Percentiles rank a stretch among this genome's conserved stretches.
These are phyloP conservation scores for Semaprochilodus insignis DNA, from an alignment of 2,797 vertebrate species.

Conservation along the genomic window DNA sequence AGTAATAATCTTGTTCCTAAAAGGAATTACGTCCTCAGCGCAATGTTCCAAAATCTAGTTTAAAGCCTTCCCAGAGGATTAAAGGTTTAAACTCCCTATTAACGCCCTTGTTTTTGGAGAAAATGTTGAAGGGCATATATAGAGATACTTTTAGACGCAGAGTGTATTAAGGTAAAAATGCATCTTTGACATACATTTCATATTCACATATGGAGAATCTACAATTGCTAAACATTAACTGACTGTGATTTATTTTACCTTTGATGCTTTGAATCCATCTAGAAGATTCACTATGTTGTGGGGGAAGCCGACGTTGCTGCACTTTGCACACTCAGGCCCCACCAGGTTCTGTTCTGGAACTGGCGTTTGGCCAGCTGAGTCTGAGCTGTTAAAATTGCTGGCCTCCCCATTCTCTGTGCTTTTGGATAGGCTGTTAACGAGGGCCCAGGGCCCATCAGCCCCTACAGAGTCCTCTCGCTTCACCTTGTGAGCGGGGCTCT, in stretches of 20 bases:
- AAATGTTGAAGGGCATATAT: not conserved
- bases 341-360: conserved; percentile 38
- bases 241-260: conserved; percentile 74
- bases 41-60: too few species aligned
- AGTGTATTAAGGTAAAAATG: not conserved
- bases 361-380: conserved; percentile 46
- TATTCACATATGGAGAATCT: not conserved
- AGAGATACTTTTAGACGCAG: not conserved
- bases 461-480: conserved; percentile 53
- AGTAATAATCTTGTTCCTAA: too few species aligned
- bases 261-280: conserved; percentile 91
- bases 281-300: conserved; percentile 77
- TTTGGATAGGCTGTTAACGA: conserved; percentile 64
- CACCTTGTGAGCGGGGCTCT: conserved; percentile 63
- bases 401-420: conserved; percentile 31
- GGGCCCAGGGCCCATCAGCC: conserved; percentile 49
- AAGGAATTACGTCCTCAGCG: too few species aligned
- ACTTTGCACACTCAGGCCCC: conserved; percentile 42
- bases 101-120: too few species aligned
- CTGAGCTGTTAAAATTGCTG: conserved; percentile 24
- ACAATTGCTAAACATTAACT: not conserved
- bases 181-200: not conserved
- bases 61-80: too few species aligned
- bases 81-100: too few species aligned
- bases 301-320: conserved; percentile 65